Evolutionary conservation across 1,140 invertebrate genomes (phyloP), one percentile per base, ranked within the genome.

Genomic region (Drosophila bifasciata): DNA sequence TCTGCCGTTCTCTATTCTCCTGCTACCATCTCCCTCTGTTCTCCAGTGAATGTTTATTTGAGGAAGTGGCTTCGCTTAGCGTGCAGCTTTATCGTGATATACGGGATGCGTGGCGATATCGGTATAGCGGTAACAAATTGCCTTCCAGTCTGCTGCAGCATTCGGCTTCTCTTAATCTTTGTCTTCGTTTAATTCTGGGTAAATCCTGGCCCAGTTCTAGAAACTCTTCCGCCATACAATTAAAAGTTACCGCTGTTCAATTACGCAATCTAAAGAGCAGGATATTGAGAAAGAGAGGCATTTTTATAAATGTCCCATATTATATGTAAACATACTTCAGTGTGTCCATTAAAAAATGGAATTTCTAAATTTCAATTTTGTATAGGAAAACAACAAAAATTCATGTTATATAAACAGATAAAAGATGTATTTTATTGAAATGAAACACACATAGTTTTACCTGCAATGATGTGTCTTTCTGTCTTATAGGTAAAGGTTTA

Each of bases 71-170:
- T 78, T 53, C 73, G 73, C 77, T 85, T 86, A 76, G 81, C 76
- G 76, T 63, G 76, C 76, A 70, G 67, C 48, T 80, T 86, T 80
- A 85, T 85, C 81, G 74, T 77, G 81, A 85, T 81, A 75, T 64
- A 74, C 66, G 56, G 76, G 62, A 85, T 76, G 80, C 72, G 68
- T 53, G 53, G 61, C 78, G 61, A 67, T 81, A 36, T 36, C 32
- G 32, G 32, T 36, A 61, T 86, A 86, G 81, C 81, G 81, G 81
- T 86, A 86, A 86, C 83, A 86, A 86, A 86, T 86, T 86, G 79
- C 53, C 63, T 81, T 56, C 55, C 36, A 50, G 49, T 36, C 32
- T 36, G 32, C 32, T 13, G 32, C 32, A 36, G 32, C 36, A 13
- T n/a, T 15, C 15, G 11, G 19, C 41, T 23, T n/a, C 17, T 36